Base-by-base conservation (phyloP, 2,888 invertebrate genomes). In the Chirona hameri region DNA sequence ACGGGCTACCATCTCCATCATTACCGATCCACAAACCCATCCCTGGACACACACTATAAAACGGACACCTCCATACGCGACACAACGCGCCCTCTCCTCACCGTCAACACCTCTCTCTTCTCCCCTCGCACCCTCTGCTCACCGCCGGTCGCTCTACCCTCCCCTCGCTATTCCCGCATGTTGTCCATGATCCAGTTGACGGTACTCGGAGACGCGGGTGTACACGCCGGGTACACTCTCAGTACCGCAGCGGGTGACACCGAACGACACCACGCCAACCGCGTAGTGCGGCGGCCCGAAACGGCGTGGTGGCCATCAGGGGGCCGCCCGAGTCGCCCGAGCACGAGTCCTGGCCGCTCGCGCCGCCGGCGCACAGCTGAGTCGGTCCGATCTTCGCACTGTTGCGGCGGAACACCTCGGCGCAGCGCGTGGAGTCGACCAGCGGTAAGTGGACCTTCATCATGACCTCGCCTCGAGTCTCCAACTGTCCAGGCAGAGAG, bases 291-390 rank as follows among this genome's bases (percentile, higher is more conserved):
- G 82, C 5, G 81, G 76, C 0, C 83, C 79, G 82, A 84, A 84
- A 31, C 79, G 84, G 85, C 39, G 88, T 88, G 79, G 88, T 87
- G 85, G 87, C 89, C 93, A 94, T 94, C 10, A 94, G 88, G 0
- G 94, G 94, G 9, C 94, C 94, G 0, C 94, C 94, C 0, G 93
- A 93, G 86, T 94, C 94, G 0, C 94, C 94, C 27, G 89, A 90
- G 86, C 94, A 95, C 0, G 94, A 92, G 86, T 94, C 94, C 86
- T 92, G 90, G 7, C 91, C 90, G 83, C 89, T 90, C 65, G 90
- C 89, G 0, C 94, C 93, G 5, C 94, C 94, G 15, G 93, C 93
- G 86, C 87, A 85, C 14, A 86, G 81, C 85, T 86, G 84, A 3
- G 39, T 81, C 21, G 80, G n/a, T 39, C 84, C 83, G 85, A 85